phyloP scores from a whole-genome alignment of 2,888 invertebrate genomes.

The Hololepta plana region DNA sequence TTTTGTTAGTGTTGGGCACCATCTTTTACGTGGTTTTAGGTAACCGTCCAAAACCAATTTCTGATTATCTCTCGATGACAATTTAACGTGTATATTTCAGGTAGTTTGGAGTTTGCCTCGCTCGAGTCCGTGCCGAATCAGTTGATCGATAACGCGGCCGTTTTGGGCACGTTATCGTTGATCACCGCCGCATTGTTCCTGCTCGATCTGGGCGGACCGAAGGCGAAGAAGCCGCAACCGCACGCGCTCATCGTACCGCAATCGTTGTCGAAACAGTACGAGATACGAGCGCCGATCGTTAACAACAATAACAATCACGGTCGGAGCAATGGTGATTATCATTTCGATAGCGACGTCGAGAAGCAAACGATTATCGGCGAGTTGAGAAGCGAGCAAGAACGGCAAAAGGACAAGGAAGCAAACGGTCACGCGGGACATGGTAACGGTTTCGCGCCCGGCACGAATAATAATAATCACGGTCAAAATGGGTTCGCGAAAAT shows the following conservation, averaged over 20 bases:
- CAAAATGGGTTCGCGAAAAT: constrained; percentile 9
- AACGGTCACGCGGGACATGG: constrained; percentile 7
- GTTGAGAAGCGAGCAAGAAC: too few species aligned
- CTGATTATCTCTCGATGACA: constrained; percentile 1
- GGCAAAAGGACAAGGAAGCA: constrained; percentile 5
- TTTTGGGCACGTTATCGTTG: constrained; percentile 47
- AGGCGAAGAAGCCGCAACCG: constrained; percentile 21
- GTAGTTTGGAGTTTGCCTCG: constrained; percentile 49
- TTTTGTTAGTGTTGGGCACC: constrained; percentile 50
- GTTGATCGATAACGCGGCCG: constrained; percentile 51
- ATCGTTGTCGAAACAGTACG: constrained; percentile 9
- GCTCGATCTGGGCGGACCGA: constrained; percentile 44
- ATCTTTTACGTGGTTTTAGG: constrained; percentile 49
- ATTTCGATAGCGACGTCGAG: constrained; percentile 6
- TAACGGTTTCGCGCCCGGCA: too few species aligned
- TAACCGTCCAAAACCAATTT: constrained; percentile 23
- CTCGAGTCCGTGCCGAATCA: constrained; percentile 50
- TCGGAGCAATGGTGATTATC: too few species aligned
- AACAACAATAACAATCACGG: constrained; percentile 6
- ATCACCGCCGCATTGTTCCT: constrained; percentile 49
- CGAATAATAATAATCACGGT: constrained; percentile 7
- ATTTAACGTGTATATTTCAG: constrained; percentile 19
- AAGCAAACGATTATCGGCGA: too few species aligned
- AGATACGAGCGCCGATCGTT: constrained; percentile 7
- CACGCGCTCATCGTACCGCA: constrained; percentile 8